Evolutionary conservation across 2,888 invertebrate species (phyloP), one percentile per base, ranked within the genome.

Genomic region (Agrochola circellaris): DNA sequence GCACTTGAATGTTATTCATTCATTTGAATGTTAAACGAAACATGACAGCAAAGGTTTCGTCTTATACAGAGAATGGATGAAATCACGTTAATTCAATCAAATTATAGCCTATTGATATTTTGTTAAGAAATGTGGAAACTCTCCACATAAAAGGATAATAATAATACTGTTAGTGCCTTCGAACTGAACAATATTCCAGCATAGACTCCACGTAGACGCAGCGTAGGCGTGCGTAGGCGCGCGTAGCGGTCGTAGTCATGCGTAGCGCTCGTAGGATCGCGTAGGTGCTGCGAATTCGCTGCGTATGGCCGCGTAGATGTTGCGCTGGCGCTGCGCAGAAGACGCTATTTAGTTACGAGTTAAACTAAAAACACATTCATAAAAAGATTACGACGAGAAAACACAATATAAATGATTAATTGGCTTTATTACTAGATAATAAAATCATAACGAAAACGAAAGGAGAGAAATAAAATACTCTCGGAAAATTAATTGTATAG

Each of bases 191-290:
- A 78, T 67, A 54, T 70, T 45, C 20, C 30, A 23, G 34, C 9
- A 6, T 42, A 60, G 15, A 60, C 38, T 23, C 38, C 13, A n/a
- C 70, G 30, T 73, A 78, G 38, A 81, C 30, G 56, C 64, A 81
- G n/a, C 48, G 38, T 23, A 72, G 54, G n/a, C 30, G 38, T 42
- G 30, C 30, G 45, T 71, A 75, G n/a, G 17, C 45, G 7, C 23
- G 23, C 51, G 51, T 75, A 75, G 61, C 75, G 23, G 4, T n/a
- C 42, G 42, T 62, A 51, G 60, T 17, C 34, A 8, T 26, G 26
- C 17, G 60, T 60, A 48, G 45, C 45, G 11, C 67, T 38, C 23
- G 51, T 61, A 54, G 69, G 4, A 7, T 23, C 13, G 26, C 42
- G 54, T 75, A 75, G n/a, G 11, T 11, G 17, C 23, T 76, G 56